Evolutionary conservation across 2,113 vertebrate species (phyloP).

Genomic region (Misgurnus mizolepis): DNA sequence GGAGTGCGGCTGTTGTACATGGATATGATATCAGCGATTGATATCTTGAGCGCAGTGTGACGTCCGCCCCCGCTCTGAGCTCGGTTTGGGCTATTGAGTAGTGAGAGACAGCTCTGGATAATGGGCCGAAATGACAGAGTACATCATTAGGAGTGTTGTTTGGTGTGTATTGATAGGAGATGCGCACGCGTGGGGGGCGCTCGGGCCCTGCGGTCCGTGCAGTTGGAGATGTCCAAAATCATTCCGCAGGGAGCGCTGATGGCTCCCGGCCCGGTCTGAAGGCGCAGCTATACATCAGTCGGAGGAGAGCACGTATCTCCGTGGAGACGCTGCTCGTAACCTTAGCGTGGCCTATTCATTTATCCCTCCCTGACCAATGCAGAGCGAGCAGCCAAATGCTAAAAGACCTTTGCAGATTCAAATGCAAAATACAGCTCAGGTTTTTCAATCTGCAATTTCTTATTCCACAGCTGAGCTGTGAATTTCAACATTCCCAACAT

Average conservation of each 20-base stretch:
- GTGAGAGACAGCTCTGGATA: slow-evolving; percentile 41
- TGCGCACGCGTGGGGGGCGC: slow-evolving; percentile 8
- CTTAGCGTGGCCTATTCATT: slow-evolving; percentile 35
- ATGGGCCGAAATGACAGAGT: slow-evolving; percentile 42
- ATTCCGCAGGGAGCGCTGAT: slow-evolving; percentile 27
- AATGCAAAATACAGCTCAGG: slow-evolving; percentile 13
- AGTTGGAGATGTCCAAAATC: slow-evolving; percentile 21
- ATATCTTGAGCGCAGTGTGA: slow-evolving; percentile 39
- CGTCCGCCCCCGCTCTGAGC: slow-evolving; percentile 23
- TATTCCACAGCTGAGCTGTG: slow-evolving; percentile 30
- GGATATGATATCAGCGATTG: slow-evolving; percentile 41
- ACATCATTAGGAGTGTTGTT: slow-evolving; percentile 45
- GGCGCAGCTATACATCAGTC: slow-evolving; percentile 38
- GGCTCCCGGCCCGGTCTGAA: slow-evolving; percentile 36
- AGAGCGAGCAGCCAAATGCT: neutral
- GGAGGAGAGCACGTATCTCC: slow-evolving; percentile 7
- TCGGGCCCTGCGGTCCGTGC: slow-evolving; percentile 23
- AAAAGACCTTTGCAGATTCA: slow-evolving; percentile 19
- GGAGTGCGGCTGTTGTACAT: slow-evolving; percentile 31
- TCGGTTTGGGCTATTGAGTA: slow-evolving; percentile 24
- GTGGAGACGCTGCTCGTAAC: slow-evolving; percentile 13
- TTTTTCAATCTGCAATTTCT: slow-evolving; percentile 17
- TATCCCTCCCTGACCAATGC: neutral
- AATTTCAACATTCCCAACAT: slow-evolving; percentile 35
- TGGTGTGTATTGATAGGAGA: slow-evolving; percentile 38